Base-by-base conservation (phyloP, 64 coral and sea anemone species). In the Trachythela sp. region DNA sequence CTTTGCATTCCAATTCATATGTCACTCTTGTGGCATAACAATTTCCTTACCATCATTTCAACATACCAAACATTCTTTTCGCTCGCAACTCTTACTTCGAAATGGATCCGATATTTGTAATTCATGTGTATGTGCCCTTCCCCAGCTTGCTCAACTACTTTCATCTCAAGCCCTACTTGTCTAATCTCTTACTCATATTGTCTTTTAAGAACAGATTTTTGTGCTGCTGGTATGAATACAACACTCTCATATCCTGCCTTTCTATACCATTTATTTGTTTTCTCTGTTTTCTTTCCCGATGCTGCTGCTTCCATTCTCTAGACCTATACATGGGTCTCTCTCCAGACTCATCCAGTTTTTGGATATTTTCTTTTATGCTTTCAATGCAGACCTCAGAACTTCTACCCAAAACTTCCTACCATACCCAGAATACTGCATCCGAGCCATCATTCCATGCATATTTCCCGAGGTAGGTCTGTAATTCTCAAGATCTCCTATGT, bases 51-150 rank as follows among this genome's bases (percentile, higher is more conserved):
- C 85, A 32, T 72, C 85, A 51, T 67, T 67, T 34, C 50, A 18
- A 71, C 90, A 92, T 17, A 92, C 90, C n/a, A 83, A 37, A 30
- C 85, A 92, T 33, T 84, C 70, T 32, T 71, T 72, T 84, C 29
- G 34, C 20, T 40, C 67, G 84, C 85, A 92, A 3, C 80, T n/a
- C n/a, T 14, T 11, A 18, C 51, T 31, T 54, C 80, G 86, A 70
- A 86, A 91, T 22, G 85, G 90, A 86, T 91, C 85, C 20, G 39
- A 89, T 37, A n/a, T 72, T 76, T 92, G 90, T 26, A 87, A 77
- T 39, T n/a, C n/a, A 92, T 50, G 26, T 70, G 30, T 18, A 72
- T 87, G 17, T 86, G n/a, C 34, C 49, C 60, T 37, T 48, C 40
- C 77, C 68, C 85, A 49, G 70, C 59, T 42, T 92, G 86, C 36